These are phyloP conservation scores for Babylonia areolata DNA, from an alignment of 1,140 invertebrate species.

Conservation along the genomic window DNA sequence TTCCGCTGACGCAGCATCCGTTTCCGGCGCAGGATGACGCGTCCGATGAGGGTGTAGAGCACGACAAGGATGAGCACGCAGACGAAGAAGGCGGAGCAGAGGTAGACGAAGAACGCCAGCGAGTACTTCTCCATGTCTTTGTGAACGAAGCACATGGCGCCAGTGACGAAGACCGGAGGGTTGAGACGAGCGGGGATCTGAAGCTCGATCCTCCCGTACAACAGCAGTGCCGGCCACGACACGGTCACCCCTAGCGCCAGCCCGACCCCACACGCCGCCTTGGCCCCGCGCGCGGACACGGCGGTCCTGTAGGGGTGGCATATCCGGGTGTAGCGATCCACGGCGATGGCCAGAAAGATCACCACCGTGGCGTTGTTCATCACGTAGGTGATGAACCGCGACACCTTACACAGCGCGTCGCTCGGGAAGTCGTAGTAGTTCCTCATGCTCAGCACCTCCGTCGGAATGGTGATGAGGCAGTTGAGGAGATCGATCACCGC, in stretches of 20 bases:
- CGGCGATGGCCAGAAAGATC: slow-evolving; percentile 61
- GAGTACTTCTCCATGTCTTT: slow-evolving; percentile 49
- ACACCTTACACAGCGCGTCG: slow-evolving; percentile 54
- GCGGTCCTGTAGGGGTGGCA: slow-evolving; percentile 54
- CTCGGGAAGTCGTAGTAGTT: slow-evolving; percentile 59
- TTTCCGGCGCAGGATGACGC: slow-evolving; percentile 40
- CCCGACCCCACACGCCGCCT: slow-evolving; percentile 53
- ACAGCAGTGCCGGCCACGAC: slow-evolving; percentile 60
- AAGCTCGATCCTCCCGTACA: slow-evolving; percentile 56
- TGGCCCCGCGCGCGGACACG: slow-evolving; percentile 51
- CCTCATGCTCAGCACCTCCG: slow-evolving; percentile 55
- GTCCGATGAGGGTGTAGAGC: slow-evolving; percentile 47
- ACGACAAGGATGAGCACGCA: slow-evolving; percentile 47
- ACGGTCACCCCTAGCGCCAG: slow-evolving; percentile 50
- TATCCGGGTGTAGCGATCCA: slow-evolving; percentile 67
- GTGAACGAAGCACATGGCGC: slow-evolving; percentile 52
- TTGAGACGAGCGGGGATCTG: slow-evolving; percentile 17
- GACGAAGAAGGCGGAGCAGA: slow-evolving; percentile 49
- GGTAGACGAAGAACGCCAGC: slow-evolving; percentile 52
- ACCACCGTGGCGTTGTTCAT: slow-evolving; percentile 55
- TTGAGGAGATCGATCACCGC: slow-evolving; percentile 63
- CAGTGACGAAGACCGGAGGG: slow-evolving; percentile 39
- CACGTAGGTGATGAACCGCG: slow-evolving; percentile 61
- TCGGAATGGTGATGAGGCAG: slow-evolving; percentile 64
- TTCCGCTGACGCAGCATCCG: slow-evolving; percentile 20